Base-by-base conservation (phyloP, 2,113 vertebrate species). In the Gasterosteus aculeatus region DNA sequence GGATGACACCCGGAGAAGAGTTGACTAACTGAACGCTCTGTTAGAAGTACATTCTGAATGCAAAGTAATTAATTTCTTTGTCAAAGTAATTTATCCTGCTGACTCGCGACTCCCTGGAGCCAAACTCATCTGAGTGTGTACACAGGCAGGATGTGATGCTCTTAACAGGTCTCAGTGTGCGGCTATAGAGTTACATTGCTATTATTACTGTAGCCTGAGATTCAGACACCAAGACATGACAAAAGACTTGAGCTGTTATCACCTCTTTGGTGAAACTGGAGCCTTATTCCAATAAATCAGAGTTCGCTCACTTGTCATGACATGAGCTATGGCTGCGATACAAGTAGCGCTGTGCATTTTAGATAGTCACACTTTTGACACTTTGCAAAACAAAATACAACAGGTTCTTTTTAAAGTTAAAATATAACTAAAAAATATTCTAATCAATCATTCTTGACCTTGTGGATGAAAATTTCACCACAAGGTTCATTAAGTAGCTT, bases 31-130 rank as follows among this genome's bases (percentile, higher is more conserved):
- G 67, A 66, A 85, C 78, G 79, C 82, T 88, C 80, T 83, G 74
- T 87, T 86, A 88, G 38, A 72, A 72, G 84, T 85, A 83, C 85
- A 88, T 84, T 88, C 87, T 85, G 44, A 83, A 86, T 81, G 71
- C 81, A 87, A 79, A 84, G 83, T 88, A 87, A 91, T 87, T 72
- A 85, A 85, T 86, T 72, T 78, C 63, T 81, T 67, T 72, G 79
- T 77, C 75, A 57, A 72, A 85, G 88, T 82, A 78, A 90, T 89
- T 89, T 91, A 85, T 93, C 85, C 82, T 87, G 56, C 75, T 85
- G 91, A 91, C 87, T 86, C 58, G 85, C 77, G 70, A 61, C 86
- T 83, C 92, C 87, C 79, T 75, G 72, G 84, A 89, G 90, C 75
- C 72, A 77, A 84, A 78, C 81, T 75, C 88, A 82, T 76, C 79